Base-by-base conservation (phyloP, 2,797 vertebrate genomes). In the Centropyge bicolor region DNA sequence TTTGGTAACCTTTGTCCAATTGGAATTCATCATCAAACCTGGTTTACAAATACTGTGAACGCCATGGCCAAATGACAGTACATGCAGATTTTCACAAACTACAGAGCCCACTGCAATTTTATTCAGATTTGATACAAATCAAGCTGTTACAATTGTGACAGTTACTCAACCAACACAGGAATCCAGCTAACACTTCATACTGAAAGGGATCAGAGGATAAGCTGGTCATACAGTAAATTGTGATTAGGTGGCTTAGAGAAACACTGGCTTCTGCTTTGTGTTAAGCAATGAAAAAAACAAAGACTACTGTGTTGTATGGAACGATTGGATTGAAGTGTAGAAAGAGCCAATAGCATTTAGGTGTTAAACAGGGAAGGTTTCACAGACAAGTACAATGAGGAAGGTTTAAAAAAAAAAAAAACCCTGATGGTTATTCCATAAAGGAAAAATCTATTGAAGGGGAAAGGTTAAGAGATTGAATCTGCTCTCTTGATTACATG, bases 151-250 rank as follows among this genome's bases (percentile, higher is more conserved):
- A 56, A 55, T 22, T 36, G 22, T 54, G 35, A 40, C 55, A 22
- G 36, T 86, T 82, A 56, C 81, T 52, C 70, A 72, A 70, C 73
- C 8, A 51, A 77, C 38, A 8, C n/a, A 19, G 40, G 16, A 68
- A 81, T 43, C 70, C 2, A 59, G 60, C n/a, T 13, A 61, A 46
- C 3, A 20, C 46, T 36, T 48, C n/a, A 46, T 35, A 16, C 52
- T 48, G 51, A 72, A 22, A 55, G 41, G 79, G 86, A 68, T 84
- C 69, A 80, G 78, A 63, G 55, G 60, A 48, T 81, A 85, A 89
- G 79, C 86, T 5, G 8, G 76, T 76, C 48, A 16, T 46, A 66
- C 64, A 41, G 70, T 68, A 72, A 77, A 77, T 19, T 1, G 38
- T 1, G 54, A 78, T 85, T 76, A 74, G 0, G 0, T 5, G 51